Evolutionary conservation across 1,140 invertebrate species (phyloP), one percentile per base, ranked within the genome.

Genomic region (Zelostemma sp.): DNA sequence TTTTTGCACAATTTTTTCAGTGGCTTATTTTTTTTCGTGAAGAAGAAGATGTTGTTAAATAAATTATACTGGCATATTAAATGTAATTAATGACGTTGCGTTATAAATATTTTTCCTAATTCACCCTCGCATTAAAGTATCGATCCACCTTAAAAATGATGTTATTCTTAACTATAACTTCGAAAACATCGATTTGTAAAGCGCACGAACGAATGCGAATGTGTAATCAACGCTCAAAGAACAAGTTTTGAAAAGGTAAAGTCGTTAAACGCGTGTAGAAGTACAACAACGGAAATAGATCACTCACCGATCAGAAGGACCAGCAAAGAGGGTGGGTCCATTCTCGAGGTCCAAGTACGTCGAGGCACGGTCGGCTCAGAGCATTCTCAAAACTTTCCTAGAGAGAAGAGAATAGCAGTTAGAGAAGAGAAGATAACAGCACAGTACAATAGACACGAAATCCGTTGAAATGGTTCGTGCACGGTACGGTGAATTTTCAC

Each of bases 301-400:
- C 40, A 80, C 78, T 83, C 46, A 84, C 82, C 79, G 69, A 72
- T 81, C 64, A 81, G 73, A 57, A 82, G 72, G 54, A 84, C 72
- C 70, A 82, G 65, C 65, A 81, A 59, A 59, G 76, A 77, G 64
- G 76, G 80, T 68, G 77, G 75, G 71, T 83, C 77, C 82, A 84
- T 84, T 71, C 73, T 77, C 73, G 63, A 74, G 72, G 70, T 71
- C 72, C 68, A 70, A 75, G 74, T 73, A 72, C 51, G 68, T 57
- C 54, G 63, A 69, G 60, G 48, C 59, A 59, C 54, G 65, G 59
- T 72, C 69, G 78, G 72, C 63, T 83, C 80, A 82, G 74, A 69
- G 77, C 80, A 83, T 82, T 74, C 77, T 83, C 77, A 79, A 77
- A 77, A 77, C 68, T 78, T 76, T 74, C 75, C 80, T 82, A 78